A percentile compares a stretch with the other conserved stretches of the same genome.
Conservation (phyloP, 1,140 invertebrate genomes). For the Aphidius ervi region DNA sequence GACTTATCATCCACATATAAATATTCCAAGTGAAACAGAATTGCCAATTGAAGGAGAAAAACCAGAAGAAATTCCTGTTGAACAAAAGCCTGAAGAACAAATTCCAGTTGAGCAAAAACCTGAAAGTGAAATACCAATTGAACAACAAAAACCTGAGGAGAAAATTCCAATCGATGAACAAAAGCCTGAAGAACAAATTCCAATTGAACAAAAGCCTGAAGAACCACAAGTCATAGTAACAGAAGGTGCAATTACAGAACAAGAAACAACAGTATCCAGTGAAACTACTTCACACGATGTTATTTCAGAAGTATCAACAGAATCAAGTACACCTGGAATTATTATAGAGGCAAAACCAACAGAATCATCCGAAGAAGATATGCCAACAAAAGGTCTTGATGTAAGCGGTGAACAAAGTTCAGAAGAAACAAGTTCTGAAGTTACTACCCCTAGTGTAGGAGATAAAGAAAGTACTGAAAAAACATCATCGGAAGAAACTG, state of each 20-base stretch:
- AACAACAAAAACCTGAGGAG: conserved; percentile 13
- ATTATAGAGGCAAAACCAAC: not conserved
- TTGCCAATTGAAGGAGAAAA: conserved; percentile 9
- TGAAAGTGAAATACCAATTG: conserved; percentile 16
- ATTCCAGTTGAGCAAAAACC: not conserved
- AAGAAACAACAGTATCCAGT: conserved; percentile 10
- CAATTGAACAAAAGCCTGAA: conserved; percentile 1
- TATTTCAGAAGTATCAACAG: conserved; percentile 3
- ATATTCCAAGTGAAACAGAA: not conserved
- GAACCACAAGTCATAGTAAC: not conserved
- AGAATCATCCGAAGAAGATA: conserved; percentile 19
- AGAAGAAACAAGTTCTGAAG: conserved; percentile 26
- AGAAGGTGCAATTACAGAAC: not conserved
- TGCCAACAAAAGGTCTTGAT: conserved; percentile 26
- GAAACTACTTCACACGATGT: conserved; percentile 3
- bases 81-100: conserved; percentile 4
- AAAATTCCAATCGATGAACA: too few species aligned
- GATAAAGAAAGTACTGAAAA: conserved; percentile 9
- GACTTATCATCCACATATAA: conserved; percentile 16
- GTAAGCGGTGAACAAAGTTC: conserved; percentile 27
- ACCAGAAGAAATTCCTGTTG: not conserved
- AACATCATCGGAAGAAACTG: conserved; percentile 21
- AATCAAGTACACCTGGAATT: conserved; percentile 7
- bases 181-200: conserved; percentile 12
- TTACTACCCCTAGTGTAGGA: conserved; percentile 13